Conservation (phyloP, 2,797 vertebrate genomes). For the Bradypodion pumilum region DNA sequence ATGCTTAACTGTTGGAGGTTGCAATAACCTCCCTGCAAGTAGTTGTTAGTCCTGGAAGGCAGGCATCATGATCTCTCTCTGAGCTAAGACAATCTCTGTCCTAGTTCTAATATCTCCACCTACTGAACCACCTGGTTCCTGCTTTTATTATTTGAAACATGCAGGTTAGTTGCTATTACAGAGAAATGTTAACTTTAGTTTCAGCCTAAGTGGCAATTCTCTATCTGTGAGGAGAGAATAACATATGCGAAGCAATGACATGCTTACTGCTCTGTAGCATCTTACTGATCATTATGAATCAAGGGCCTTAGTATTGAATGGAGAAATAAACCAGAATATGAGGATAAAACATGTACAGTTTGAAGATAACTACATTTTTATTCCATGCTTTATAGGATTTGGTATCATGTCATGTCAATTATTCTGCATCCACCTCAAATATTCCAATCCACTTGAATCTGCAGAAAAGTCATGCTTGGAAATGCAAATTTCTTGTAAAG, state of each 20-base stretch:
- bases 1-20: neutral
- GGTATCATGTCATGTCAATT: neutral
- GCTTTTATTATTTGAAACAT: neutral
- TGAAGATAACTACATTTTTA: neutral
- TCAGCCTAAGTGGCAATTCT: neutral
- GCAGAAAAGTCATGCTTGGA: neutral
- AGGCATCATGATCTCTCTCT: neutral
- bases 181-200: neutral
- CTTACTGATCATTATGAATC: neutral
- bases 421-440: neutral
- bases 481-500: neutral
- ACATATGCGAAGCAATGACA: neutral
- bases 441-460: neutral
- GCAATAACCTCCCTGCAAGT: neutral
- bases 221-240: neutral
- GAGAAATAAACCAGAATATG: neutral
- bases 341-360: neutral
- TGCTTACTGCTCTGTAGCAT: neutral
- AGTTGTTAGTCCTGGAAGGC: neutral
- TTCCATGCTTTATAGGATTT: neutral
- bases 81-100: too few relatives aligned
- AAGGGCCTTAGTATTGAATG: neutral
- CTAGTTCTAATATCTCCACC: too few relatives aligned
- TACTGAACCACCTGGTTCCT: neutral
- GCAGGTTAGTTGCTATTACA: neutral